Base-by-base conservation (phyloP, 2,797 vertebrate species). In the Gallinago solitaria region DNA sequence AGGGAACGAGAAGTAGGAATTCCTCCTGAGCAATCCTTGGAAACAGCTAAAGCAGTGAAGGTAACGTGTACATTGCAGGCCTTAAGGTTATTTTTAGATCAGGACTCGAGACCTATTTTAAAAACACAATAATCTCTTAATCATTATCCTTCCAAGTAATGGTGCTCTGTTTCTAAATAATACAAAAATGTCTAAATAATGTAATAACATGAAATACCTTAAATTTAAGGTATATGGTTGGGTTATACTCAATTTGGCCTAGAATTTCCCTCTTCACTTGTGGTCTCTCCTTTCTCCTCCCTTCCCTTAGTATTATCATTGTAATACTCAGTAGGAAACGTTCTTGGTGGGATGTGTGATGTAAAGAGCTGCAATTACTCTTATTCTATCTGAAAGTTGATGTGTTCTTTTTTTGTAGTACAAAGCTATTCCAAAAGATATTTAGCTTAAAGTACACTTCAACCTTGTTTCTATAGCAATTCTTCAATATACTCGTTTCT, bases 1-100 rank as follows among this genome's bases (percentile, higher is more conserved):
- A 98, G 99, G 96, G 99, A 99, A 53, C 97, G 99, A 81, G 99
- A 99, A 98, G 99, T 99, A 98, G 99, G 99, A 94, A 99, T 99
- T 59, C 99, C 99, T 77, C 99, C 99, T 2, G 99, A 99, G 57
- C 99, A 99, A 94, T 99, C 99, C 47, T 97, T 99, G 98, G 99
- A 99, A 98, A 99, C 99, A 21, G 99, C 99, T 79, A 99, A 99
- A 97, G 99, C 99, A 64, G 98, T 99, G 78, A 99, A 99, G 99
- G 99, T 99, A 96, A 70, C 8, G 12, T 75, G 45, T 56, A 53
- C 2, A 1, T 35, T 74, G 28, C 13, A 54, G n/a, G 24, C 6
- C 1, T 54, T 30, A 50, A 59, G 10, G 16, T 56, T 71, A 12
- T 78, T 83, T 81, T 81, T 57, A 18, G 54, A 57, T 53, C 57